Base-by-base conservation (phyloP, 2,797 vertebrate genomes). In the Apogon hyalosoma region DNA sequence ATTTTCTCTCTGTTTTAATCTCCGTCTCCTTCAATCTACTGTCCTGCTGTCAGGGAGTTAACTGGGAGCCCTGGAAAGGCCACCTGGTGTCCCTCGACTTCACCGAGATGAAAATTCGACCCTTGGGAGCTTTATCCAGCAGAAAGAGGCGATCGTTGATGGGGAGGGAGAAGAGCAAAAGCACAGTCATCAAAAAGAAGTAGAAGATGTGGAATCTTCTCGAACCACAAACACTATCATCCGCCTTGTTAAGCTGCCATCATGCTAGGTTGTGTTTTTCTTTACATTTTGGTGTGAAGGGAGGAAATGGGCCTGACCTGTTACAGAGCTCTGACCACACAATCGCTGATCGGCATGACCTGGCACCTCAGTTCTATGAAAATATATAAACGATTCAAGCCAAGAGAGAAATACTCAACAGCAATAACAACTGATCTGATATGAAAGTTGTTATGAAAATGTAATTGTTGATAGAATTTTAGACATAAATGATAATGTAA, bases 11-110 rank as follows among this genome's bases (percentile, higher is more conserved):
- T 33, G 31, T 49, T n/a, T 31, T 6, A 11, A 49, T 55, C 10
- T 65, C 31, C 36, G 13, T 62, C 45, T 50, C 11, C 5, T n/a
- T 64, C 55, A 48, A 61, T 71, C 43, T 45, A 13, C 21, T 46
- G 7, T 46, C 49, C 48, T 65, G 50, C 67, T 73, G 24, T 8
- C 66, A 97, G 95, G 94, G 94, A 1, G 92, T 97, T 73, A 98
- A 97, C 76, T 97, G 96, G 95, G 92, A 97, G 65, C 95, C 96
- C 0, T 97, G 96, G 95, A 97, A 97, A 88, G 96, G 96, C 62
- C 95, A 96, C 46, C 92, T 96, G 58, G 92, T 90, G 50, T 97
- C 96, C 63, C 95, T 98, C 7, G 94, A 96, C 81, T 96, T 93
- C 66, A 94, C 92, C 0, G 95, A 97, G 80, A 92, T 97, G 92